These are phyloP conservation scores for Exocentrus adspersus DNA, from an alignment of 2,888 invertebrate genomes.

Conservation along the genomic window DNA sequence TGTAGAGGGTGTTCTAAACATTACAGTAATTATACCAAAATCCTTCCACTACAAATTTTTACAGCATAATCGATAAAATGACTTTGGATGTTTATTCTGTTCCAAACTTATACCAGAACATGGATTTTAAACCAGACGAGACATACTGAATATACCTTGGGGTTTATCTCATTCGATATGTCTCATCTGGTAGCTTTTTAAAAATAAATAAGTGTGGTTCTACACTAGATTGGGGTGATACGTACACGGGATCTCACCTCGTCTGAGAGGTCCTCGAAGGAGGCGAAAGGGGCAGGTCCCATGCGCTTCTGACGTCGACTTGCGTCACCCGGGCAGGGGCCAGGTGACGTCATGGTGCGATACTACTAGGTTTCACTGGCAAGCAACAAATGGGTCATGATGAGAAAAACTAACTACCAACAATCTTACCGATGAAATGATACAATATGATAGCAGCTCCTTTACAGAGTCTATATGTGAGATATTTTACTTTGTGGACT, in stretches of 20 bases:
- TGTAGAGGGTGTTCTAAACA: background rate
- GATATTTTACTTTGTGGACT: background rate
- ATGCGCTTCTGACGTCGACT: slow-evolving; percentile 75
- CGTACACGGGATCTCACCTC: slow-evolving; percentile 76
- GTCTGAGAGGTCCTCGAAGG: slow-evolving; percentile 90
- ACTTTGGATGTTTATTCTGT: no score
- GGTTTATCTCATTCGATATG: no score
- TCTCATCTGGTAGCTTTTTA: background rate
- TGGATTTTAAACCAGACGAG: no score
- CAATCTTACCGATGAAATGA: no score
- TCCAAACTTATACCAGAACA: no score
- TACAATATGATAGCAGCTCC: background rate
- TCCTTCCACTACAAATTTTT: no score
- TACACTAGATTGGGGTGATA: slow-evolving; percentile 64
- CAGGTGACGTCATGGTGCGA: slow-evolving; percentile 55
- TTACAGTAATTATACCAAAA: no score
- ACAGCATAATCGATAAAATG: no score
- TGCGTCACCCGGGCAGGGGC: slow-evolving; percentile 49
- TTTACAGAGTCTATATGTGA: background rate
- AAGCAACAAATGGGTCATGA: slow-evolving; percentile 48
- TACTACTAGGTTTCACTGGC: slow-evolving; percentile 55
- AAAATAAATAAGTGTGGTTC: slow-evolving; percentile 45
- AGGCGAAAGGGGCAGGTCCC: slow-evolving; percentile 94
- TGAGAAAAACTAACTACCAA: slow-evolving; percentile 25
- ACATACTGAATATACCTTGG: no score